Evolutionary conservation across 2,797 vertebrate species (phyloP).

Genomic region (Carcharodon carcharias): DNA sequence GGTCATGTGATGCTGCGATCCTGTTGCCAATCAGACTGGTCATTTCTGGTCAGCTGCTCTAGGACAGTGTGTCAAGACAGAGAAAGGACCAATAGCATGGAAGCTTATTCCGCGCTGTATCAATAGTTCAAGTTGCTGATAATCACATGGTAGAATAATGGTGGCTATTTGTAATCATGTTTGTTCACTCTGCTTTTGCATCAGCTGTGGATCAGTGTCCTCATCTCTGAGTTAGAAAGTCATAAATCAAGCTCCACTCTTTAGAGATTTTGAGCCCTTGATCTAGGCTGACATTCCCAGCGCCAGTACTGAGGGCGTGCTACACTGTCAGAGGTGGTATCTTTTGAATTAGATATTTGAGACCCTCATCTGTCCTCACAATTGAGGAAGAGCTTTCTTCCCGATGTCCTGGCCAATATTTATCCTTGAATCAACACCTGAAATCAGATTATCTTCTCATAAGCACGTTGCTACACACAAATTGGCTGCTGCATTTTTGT

Average conservation of each 20-base stretch:
- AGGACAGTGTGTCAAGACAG: neutral
- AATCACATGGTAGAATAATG: neutral
- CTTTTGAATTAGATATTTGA: neutral
- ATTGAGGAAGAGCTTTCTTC: neutral
- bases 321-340: neutral
- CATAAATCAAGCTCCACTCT: too few species aligned
- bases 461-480: neutral
- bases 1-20: neutral
- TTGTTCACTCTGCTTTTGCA: neutral
- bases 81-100: neutral
- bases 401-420: neutral
- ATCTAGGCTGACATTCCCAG: neutral
- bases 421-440: neutral
- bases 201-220: neutral
- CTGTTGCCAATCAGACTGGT: neutral
- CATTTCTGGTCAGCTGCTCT: neutral
- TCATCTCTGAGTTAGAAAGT: neutral
- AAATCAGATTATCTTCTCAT: neutral
- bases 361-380: neutral
- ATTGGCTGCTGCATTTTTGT: neutral
- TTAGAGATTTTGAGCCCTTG: too few species aligned
- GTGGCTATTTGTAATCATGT: neutral
- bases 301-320: neutral
- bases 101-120: neutral
- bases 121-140: neutral